Base-by-base conservation (phyloP, 1,140 invertebrate genomes). In the Rhagoletis pomonella region DNA sequence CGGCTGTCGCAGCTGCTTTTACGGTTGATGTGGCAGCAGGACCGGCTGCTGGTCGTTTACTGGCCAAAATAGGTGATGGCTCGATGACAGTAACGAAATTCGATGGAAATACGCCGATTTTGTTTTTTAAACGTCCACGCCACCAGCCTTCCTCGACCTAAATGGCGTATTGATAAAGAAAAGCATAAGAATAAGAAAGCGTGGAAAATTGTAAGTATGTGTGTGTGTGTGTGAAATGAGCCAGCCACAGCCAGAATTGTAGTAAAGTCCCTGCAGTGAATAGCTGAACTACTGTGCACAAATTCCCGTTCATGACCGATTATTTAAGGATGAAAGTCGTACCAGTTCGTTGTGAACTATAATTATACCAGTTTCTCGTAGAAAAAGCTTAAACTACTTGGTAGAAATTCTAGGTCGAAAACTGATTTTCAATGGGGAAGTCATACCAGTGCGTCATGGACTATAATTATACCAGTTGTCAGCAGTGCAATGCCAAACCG, bases 51-150 rank as follows among this genome's bases (percentile, higher is more conserved):
- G 92, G 91, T 86, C 90, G 88, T 81, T 93, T 92, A 77, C 89
- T 92, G 86, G 93, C 91, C 88, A 92, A 87, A 85, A 91, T 91
- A 44, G 93, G 92, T 65, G 92, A 93, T 87, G 90, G 90, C 85
- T 94, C 94, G 88, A 96, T 93, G 93, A 96, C 95, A 91, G 95
- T 94, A n/a, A 98, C 97, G 94, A 98, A 98, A 95, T 98, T 98
- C 6, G 97, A 98, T 19, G 97, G 97, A 93, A 98, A 98, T 69
- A 98, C 97, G 81, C 98, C 97, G 88, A 96, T 94, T 90, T 95
- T 95, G 81, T 96, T 96, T 89, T 94, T 94, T 10, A 97, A 94
- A 89, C 95, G 94, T 67, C 97, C 98, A 93, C 95, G 95, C 97
- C 97, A 98, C 97, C 97, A 98, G 19, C 97, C 97, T 93, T 97